Base-by-base conservation (phyloP, 2,888 invertebrate species). In the Amitus sp. region DNA sequence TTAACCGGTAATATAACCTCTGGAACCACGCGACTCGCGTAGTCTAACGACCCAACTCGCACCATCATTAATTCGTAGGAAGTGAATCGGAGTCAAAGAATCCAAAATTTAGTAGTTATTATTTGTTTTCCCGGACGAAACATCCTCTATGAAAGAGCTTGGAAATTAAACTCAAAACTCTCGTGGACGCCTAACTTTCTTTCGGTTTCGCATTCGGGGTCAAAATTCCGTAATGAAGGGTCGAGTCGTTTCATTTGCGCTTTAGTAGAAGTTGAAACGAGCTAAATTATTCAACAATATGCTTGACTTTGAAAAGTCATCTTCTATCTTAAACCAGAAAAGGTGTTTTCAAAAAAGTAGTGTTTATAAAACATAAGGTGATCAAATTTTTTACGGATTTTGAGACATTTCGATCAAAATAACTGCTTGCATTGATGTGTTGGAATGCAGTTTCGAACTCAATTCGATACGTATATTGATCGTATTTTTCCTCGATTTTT, bases 101-200 rank as follows among this genome's bases (percentile, higher is more conserved):
- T 64, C 59, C 59, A 59, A 59, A 55, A 64, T 64, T 59, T 53
- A 64, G 58, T 58, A 64, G 53, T 56, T 53, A 64, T 64, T 55
- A 52, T 59, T 63, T 63, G 55, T 56, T 56, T n/a, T n/a, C n/a
- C n/a, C n/a, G n/a, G 59, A 59, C 46, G 56, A 57, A 60, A 54
- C 60, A 51, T 42, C 42, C 47, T 56, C 52, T 60, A 43, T 37
- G 20, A 46, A 39, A 50, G 60, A 52, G 52, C 49, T 54, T 9
- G 53, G 37, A 57, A 56, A 37, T 37, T 47, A 60, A 50, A 43
- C 58, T 40, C 40, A 2, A 9, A 58, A 55, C 54, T 58, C 37
- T 53, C 39, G 56, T 37, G 39, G 53, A 37, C 53, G 28, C 52
- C 48, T 43, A 59, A 52, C 48, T 55, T 51, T 30, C 54, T 54